A percentile compares a stretch with the other conserved stretches of the same genome.
phyloP scores from a whole-genome alignment of 1,140 invertebrate species.

The Caenorhabditis remanei region DNA sequence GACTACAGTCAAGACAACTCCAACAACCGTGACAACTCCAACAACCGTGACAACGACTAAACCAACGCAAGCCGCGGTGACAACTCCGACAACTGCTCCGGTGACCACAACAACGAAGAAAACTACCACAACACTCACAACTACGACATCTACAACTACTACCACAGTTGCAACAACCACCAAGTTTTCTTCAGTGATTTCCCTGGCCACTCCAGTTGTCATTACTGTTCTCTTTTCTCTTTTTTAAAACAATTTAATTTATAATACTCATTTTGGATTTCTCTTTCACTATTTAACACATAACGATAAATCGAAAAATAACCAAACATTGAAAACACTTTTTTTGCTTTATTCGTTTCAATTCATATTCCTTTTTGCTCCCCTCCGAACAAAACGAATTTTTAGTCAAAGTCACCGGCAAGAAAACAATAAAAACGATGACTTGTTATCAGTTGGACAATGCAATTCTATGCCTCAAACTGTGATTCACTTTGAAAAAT shows the following conservation, averaged over 20 bases:
- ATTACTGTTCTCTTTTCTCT: background rate
- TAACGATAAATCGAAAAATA: background rate
- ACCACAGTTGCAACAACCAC: background rate
- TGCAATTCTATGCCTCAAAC: slow-evolving; percentile 8
- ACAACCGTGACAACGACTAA: background rate
- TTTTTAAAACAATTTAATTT: background rate
- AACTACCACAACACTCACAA: background rate
- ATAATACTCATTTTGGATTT: background rate
- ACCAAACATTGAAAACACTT: background rate
- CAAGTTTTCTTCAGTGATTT: background rate
- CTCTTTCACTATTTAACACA: too few relatives aligned
- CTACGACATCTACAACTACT: background rate
- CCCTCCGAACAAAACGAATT: background rate
- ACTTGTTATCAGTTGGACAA: slow-evolving; percentile 4
- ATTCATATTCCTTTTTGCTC: background rate
- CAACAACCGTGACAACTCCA: background rate
- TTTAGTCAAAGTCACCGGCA: background rate
- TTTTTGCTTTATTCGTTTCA: background rate
- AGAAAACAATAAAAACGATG: slow-evolving; percentile 18
- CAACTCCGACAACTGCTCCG: background rate
- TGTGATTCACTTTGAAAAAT: slow-evolving; percentile 3
- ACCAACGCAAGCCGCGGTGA: background rate
- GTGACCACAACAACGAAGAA: background rate
- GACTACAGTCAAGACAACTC: background rate
- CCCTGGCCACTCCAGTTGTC: background rate